These are phyloP conservation scores for Drosophila neotestacea DNA, from an alignment of 2,888 invertebrate species.

Conservation along the genomic window DNA sequence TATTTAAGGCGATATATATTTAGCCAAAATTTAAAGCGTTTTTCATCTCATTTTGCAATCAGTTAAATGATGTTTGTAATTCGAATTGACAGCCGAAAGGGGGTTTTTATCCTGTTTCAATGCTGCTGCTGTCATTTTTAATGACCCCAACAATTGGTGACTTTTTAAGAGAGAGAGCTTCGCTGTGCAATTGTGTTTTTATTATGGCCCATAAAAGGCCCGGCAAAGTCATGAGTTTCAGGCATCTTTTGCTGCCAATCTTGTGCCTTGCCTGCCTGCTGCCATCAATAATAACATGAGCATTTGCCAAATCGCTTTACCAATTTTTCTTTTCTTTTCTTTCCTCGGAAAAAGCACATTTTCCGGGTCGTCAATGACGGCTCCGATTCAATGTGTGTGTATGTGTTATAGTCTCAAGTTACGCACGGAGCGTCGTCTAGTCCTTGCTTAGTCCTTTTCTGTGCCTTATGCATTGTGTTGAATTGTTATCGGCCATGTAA, in stretches of 20 bases:
- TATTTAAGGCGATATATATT: slow-evolving; percentile 2
- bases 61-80: slow-evolving; percentile 72
- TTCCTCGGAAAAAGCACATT: slow-evolving; percentile 31
- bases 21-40: not conserved
- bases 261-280: slow-evolving; percentile 9
- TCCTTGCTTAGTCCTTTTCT: slow-evolving; percentile 3
- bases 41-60: slow-evolving; percentile 67
- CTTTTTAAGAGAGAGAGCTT: slow-evolving; percentile 33
- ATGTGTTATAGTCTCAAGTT: slow-evolving; percentile 20
- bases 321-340: slow-evolving; percentile 39
- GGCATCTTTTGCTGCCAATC: slow-evolving; percentile 38
- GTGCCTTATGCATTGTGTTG: slow-evolving; percentile 17
- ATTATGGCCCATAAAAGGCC: slow-evolving; percentile 58
- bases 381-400: slow-evolving; percentile 8
- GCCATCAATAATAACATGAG: slow-evolving; percentile 73
- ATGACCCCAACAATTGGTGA: slow-evolving; percentile 71
- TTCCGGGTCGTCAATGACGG: slow-evolving; percentile 38
- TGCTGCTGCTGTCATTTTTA: slow-evolving; percentile 39
- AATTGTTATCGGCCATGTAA: slow-evolving; percentile 43
- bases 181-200: slow-evolving; percentile 71
- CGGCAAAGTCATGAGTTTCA: slow-evolving; percentile 50
- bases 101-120: not conserved
- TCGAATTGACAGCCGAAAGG: slow-evolving; percentile 55
- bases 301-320: slow-evolving; percentile 74
- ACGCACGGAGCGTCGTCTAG: slow-evolving; percentile 11